A percentile compares a stretch with the other conserved stretches of the same genome.
These are phyloP conservation scores for Spialia ferax DNA, from an alignment of 2,888 invertebrate genomes.

Conservation along the genomic window DNA sequence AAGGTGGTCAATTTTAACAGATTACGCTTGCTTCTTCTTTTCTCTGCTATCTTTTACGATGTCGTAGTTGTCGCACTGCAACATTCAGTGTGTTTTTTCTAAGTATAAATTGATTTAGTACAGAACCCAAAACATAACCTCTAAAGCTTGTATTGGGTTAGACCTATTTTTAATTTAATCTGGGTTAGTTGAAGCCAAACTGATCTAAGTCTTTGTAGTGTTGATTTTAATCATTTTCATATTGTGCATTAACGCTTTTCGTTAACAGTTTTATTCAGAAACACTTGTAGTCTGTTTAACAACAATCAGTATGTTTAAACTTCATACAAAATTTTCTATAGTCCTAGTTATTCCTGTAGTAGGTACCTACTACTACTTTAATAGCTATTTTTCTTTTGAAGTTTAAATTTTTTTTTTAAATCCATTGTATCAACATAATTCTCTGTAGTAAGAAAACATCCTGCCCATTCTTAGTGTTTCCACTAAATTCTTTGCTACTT, in stretches of 20 bases:
- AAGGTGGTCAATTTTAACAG: constrained; percentile 68
- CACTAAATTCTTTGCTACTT: no score
- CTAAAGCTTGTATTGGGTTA: constrained; percentile 19
- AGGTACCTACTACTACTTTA: no score
- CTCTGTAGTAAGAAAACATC: no score
- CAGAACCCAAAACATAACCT: constrained; percentile 37
- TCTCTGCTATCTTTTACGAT: constrained; percentile 49
- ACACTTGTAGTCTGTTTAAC: not conserved
- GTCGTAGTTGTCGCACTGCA: constrained; percentile 2
- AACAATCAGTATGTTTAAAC: no score
- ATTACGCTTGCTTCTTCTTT: constrained; percentile 48
- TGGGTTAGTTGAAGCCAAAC: constrained; percentile 12
- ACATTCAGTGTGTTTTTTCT: not conserved
- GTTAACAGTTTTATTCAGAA: not conserved
- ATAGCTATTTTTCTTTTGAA: no score
- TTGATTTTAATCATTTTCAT: not conserved
- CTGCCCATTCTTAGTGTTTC: no score
- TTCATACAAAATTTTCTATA: no score
- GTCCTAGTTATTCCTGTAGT: no score
- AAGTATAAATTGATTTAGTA: not conserved
- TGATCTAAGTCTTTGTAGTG: not conserved
- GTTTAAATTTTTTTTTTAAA: no score
- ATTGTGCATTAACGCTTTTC: not conserved
- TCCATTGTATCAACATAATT: no score
- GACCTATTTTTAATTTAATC: constrained; percentile 28